Conservation (phyloP, 2,888 invertebrate genomes). For the Epinotia brunnichana region DNA sequence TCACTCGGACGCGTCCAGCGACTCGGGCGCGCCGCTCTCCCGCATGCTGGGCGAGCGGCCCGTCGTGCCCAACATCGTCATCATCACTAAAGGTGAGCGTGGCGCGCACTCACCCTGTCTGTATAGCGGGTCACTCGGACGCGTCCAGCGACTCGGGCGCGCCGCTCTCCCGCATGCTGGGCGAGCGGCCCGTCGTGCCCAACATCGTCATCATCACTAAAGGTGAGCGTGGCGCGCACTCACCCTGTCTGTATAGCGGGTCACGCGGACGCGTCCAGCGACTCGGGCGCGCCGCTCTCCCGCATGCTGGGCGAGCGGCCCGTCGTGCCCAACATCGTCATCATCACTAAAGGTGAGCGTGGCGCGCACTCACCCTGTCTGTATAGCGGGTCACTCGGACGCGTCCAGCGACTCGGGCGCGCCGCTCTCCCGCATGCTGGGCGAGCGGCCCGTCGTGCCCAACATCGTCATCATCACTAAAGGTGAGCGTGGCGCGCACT, state of each 20-base stretch:
- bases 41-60: constrained; percentile 54
- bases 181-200: constrained; percentile 57
- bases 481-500: too few species aligned
- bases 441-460: constrained; percentile 51
- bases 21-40: constrained; percentile 65
- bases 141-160: background rate
- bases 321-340: constrained; percentile 62
- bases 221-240: too few species aligned
- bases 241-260: too few species aligned
- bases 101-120: too few species aligned
- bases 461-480: constrained; percentile 5
- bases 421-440: constrained; percentile 66
- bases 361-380: too few species aligned
- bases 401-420: constrained; percentile 74
- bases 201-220: constrained; percentile 65
- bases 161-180: background rate
- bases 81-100: background rate
- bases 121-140: too few species aligned
- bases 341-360: constrained; percentile 67
- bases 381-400: too few species aligned
- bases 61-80: too few species aligned
- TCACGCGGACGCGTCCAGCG: background rate
- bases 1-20: background rate
- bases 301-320: constrained; percentile 50
- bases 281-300: background rate